These are phyloP conservation scores for Galeopterus variegatus DNA, from an alignment of 2,113 vertebrate species.

Conservation along the genomic window DNA sequence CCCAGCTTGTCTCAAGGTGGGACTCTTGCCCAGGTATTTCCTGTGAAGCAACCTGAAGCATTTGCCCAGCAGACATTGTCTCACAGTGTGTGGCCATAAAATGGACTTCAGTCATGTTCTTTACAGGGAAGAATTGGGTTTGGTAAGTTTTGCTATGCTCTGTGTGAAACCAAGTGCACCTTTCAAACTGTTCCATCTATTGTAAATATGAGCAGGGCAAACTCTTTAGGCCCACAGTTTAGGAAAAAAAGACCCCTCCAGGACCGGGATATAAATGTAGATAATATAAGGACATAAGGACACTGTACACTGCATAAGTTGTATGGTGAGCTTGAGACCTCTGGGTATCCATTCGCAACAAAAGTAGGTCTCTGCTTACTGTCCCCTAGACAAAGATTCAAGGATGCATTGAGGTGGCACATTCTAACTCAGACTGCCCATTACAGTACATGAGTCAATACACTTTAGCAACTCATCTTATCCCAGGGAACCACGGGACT, in stretches of 20 bases:
- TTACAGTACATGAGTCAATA: not conserved
- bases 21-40: not conserved
- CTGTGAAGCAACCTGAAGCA: not conserved
- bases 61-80: not conserved
- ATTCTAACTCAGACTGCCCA: not conserved
- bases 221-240: not conserved
- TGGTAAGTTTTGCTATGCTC: constrained; percentile 31
- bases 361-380: not conserved
- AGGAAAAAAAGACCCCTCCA: not conserved
- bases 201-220: constrained; percentile 17
- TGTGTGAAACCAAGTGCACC: constrained; percentile 1
- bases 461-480: not conserved
- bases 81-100: constrained; percentile 31
- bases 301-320: not conserved
- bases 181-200: constrained; percentile 57
- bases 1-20: constrained; percentile 54
- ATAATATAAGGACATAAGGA: constrained; percentile 4
- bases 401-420: not conserved
- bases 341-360: constrained; percentile 31
- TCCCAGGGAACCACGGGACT: not conserved
- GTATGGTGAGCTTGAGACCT: not conserved
- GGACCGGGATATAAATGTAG: constrained; percentile 29
- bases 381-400: not conserved
- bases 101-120: not conserved
- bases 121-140: not conserved